Conservation (phyloP, 2,888 invertebrate species). For the Drosophila cognata region DNA sequence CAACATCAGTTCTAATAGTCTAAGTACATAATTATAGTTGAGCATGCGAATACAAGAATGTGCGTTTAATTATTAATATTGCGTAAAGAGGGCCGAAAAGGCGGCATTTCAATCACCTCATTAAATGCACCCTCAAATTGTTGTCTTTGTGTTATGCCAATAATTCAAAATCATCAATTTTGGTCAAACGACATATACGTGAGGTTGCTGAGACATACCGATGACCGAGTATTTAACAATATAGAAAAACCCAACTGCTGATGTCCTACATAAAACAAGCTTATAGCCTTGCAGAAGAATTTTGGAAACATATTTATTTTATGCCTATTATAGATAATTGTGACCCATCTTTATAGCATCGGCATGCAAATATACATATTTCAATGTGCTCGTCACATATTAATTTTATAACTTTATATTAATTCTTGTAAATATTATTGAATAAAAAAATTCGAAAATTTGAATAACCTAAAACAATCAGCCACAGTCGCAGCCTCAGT, state of each 20-base stretch:
- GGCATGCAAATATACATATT: conserved; percentile 58
- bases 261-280: conserved; percentile 74
- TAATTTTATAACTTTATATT: conserved; percentile 75
- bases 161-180: conserved; percentile 60
- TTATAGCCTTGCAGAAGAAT: conserved; percentile 72
- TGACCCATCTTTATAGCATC: conserved; percentile 69
- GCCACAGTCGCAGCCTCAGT: conserved; percentile 23
- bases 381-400: conserved; percentile 68
- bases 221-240: conserved; percentile 14
- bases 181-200: conserved; percentile 31
- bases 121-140: conserved; percentile 32
- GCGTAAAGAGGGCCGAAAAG: conserved; percentile 5
- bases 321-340: conserved; percentile 63
- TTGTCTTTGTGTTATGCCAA: conserved; percentile 44
- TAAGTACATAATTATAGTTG: background rate
- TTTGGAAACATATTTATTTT: conserved; percentile 57
- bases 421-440: conserved; percentile 80
- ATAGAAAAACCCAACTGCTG: conserved; percentile 40
- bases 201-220: conserved; percentile 31
- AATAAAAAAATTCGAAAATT: conserved; percentile 70
- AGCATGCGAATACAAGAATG: background rate
- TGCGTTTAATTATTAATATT: background rate
- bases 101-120: conserved; percentile 49
- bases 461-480: conserved; percentile 73
- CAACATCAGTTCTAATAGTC: background rate